A percentile compares a stretch with the other conserved stretches of the same genome.
Conservation (phyloP, 2,113 vertebrate genomes). For the Elaphurus davidianus region DNA sequence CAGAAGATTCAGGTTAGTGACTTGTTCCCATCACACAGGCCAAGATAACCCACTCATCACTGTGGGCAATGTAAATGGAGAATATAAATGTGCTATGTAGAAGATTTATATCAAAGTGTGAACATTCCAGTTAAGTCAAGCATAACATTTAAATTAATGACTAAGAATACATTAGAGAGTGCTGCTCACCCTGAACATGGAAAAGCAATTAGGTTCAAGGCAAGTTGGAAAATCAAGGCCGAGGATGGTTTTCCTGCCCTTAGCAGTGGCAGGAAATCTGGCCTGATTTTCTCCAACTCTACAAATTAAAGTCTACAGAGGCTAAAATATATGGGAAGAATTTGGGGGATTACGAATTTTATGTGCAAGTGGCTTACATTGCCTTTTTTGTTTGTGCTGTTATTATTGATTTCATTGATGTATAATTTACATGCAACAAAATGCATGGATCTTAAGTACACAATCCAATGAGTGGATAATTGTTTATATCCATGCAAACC, state of each 20-base stretch:
- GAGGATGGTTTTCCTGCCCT: neutral
- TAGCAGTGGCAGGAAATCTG: neutral
- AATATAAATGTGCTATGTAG: conserved; percentile 38
- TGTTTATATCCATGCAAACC: neutral
- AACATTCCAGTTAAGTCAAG: conserved; percentile 60
- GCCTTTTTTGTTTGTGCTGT: neutral
- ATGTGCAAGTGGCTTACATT: neutral
- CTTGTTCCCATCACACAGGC: neutral
- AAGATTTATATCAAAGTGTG: conserved; percentile 70
- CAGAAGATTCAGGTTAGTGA: neutral
- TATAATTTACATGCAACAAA: neutral
- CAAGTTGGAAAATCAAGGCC: conserved; percentile 49
- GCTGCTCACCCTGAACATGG: conserved; percentile 53
- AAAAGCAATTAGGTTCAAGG: conserved; percentile 70
- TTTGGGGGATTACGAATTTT: neutral
- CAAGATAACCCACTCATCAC: conserved; percentile 1
- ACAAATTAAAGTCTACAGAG: neutral
- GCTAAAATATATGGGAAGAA: neutral
- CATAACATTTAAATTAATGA: conserved; percentile 72
- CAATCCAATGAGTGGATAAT: neutral
- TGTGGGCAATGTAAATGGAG: neutral
- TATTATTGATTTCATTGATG: neutral
- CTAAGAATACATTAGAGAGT: conserved; percentile 61
- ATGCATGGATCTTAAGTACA: neutral
- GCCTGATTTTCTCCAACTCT: neutral